Conservation (phyloP, 2,113 vertebrate species). For the Sakesphorus luctuosus region DNA sequence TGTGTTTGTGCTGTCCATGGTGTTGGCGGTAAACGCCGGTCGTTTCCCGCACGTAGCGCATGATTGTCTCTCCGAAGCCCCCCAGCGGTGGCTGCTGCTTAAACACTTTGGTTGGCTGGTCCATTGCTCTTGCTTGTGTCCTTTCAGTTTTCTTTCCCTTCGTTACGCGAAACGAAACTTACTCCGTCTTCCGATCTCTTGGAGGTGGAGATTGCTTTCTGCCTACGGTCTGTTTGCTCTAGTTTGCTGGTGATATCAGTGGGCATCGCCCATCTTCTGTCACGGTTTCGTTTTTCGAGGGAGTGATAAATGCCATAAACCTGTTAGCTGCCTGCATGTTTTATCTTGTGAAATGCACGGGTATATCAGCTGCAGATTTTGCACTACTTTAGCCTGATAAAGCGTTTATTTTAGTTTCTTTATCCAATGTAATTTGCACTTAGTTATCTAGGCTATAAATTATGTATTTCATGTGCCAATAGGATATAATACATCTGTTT, state of each 20-base stretch:
- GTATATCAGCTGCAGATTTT: background rate
- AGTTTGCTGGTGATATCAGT: background rate
- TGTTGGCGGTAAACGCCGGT: fast-evolving
- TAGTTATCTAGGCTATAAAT: background rate
- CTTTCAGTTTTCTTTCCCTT: background rate
- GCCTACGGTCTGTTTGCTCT: fast-evolving
- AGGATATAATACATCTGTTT: background rate
- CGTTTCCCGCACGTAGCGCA: fast-evolving
- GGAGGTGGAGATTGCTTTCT: background rate
- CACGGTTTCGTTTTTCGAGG: background rate
- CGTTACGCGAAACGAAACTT: background rate
- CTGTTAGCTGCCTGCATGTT: fast-evolving
- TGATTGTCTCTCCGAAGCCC: background rate
- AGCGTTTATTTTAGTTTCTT: background rate
- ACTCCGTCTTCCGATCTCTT: fast-evolving
- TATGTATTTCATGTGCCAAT: background rate
- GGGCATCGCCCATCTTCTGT: background rate
- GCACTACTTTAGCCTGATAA: background rate
- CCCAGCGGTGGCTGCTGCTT: fast-evolving
- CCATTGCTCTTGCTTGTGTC: fast-evolving
- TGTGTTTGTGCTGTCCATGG: background rate
- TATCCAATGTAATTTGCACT: background rate
- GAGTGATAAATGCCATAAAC: background rate
- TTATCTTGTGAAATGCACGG: fast-evolving
- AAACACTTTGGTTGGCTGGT: fast-evolving